Percentiles rank a stretch among this genome's conserved stretches.
Evolutionary conservation across 2,113 vertebrate genomes (phyloP).

Genomic region (Pelmatolapia mariae): DNA sequence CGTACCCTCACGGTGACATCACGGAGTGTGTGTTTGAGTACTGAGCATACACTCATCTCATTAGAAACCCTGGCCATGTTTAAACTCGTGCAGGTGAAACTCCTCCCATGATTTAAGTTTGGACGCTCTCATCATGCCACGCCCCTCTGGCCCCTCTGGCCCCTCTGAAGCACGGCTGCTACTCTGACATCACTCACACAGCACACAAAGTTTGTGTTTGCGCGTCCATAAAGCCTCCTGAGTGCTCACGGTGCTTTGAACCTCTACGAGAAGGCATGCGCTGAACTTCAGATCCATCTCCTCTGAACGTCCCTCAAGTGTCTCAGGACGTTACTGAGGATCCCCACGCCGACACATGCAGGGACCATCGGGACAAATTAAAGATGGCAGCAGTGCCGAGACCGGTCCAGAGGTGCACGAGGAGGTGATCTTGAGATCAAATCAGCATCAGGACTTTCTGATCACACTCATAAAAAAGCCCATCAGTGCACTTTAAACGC

Average conservation of each 20-base stretch:
- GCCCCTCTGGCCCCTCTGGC: background rate
- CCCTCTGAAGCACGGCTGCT: background rate
- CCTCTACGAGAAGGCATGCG: rapidly evolving
- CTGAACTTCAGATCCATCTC: background rate
- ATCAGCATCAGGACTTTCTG: background rate
- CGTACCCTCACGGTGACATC: background rate
- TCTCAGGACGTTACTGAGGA: background rate
- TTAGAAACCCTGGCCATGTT: background rate
- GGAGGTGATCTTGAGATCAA: background rate
- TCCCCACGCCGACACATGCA: background rate
- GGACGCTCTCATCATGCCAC: background rate
- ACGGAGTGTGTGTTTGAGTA: background rate
- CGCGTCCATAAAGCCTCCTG: background rate
- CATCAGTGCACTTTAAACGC: background rate
- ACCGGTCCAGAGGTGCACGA: background rate
- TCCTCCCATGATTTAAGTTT: rapidly evolving
- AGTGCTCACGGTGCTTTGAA: background rate
- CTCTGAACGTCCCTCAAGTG: background rate
- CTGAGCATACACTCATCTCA: background rate
- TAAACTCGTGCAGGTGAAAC: background rate
- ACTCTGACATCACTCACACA: background rate
- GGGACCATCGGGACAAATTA: background rate
- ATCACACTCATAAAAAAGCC: background rate
- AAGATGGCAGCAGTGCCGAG: background rate
- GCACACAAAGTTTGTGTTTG: background rate